Evolutionary conservation across 2,888 invertebrate species (phyloP), one percentile per base, ranked within the genome.

Genomic region (Craniophora ligustri): DNA sequence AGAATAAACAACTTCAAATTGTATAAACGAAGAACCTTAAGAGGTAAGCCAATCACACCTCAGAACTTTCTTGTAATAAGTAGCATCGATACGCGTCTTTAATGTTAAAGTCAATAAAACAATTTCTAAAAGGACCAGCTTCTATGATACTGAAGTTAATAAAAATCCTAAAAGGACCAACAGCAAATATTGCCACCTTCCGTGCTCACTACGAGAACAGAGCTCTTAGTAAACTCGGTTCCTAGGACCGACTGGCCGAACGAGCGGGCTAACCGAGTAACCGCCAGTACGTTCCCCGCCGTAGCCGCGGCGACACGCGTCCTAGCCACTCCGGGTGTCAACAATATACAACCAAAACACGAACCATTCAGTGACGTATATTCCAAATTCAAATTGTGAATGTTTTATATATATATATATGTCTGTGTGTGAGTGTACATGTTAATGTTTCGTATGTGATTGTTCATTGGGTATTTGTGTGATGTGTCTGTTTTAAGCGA

Each of bases 141-240:
- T n/a, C 45, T n/a, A 16, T 35, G 39, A 2, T 15, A 7, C 16
- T 39, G 3, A 8, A 26, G 23, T 16, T 23, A 21, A 35, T 36
- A 42, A 35, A 38, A 66, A 58, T 59, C 42, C 63, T 38, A 57
- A 70, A 56, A n/a, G n/a, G 19, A 67, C 30, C 30, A 61, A n/a
- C n/a, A n/a, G n/a, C n/a, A n/a, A n/a, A 50, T 34, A 66, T 36
- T 72, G 35, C 73, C 71, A 64, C 71, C 67, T 72, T 64, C 73
- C 49, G 48, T 28, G 50, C 59, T 63, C 66, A 72, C 41, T 63
- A 51, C 19, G 36, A 49, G 41, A 69, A 62, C 50, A 56, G 48
- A 34, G 42, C n/a, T 56, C 58, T 65, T 69, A 47, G 51, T 62
- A 62, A 51, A 65, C 64, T 35, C 21, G 23, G 64, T 56, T 57